These are phyloP conservation scores for Epinephelus awoara DNA, from an alignment of 2,797 vertebrate species.

Conservation along the genomic window DNA sequence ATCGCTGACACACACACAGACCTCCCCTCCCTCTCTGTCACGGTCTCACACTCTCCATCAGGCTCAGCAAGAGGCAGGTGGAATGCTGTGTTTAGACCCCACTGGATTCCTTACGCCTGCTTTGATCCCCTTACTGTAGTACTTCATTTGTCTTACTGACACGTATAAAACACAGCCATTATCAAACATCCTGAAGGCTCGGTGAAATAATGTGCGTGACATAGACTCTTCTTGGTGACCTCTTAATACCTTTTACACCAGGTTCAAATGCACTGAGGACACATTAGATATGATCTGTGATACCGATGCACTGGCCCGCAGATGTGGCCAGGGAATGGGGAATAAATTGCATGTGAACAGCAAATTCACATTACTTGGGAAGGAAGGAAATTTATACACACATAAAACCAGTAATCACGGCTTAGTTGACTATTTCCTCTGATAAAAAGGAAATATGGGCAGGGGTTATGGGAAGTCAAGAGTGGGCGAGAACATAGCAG, in stretches of 20 bases:
- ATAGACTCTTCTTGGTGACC: constrained; percentile 14
- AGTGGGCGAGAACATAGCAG: constrained; percentile 31
- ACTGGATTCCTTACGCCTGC: constrained; percentile 41
- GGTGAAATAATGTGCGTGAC: constrained; percentile 9
- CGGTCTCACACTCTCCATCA: constrained; percentile 54
- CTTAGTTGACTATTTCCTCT: constrained; percentile 50
- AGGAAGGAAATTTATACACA: constrained; percentile 35
- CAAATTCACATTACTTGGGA: constrained; percentile 23
- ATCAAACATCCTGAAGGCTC: constrained; percentile 37
- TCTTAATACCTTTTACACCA: constrained; percentile 26
- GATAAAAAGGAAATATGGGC: constrained; percentile 46
- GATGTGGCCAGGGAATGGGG: constrained; percentile 27
- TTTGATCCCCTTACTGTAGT: constrained; percentile 48
- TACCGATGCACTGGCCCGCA: neutral
- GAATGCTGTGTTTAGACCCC: constrained; percentile 70
- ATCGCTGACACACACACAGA: constrained; percentile 61
- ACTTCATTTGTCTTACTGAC: constrained; percentile 33
- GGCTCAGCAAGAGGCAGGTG: constrained; percentile 61
- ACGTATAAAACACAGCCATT: constrained; percentile 7
- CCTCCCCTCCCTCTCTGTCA: constrained; percentile 16
- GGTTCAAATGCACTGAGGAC: constrained; percentile 6
- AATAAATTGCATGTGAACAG: constrained; percentile 24
- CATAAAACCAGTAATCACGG: constrained; percentile 45
- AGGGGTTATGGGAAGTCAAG: constrained; percentile 22
- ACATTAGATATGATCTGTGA: constrained; percentile 23